Evolutionary conservation across 30 jellyfish, hydroid and myxozoan species (phyloP).

Genomic region (Pseudorhiza aurosa): DNA sequence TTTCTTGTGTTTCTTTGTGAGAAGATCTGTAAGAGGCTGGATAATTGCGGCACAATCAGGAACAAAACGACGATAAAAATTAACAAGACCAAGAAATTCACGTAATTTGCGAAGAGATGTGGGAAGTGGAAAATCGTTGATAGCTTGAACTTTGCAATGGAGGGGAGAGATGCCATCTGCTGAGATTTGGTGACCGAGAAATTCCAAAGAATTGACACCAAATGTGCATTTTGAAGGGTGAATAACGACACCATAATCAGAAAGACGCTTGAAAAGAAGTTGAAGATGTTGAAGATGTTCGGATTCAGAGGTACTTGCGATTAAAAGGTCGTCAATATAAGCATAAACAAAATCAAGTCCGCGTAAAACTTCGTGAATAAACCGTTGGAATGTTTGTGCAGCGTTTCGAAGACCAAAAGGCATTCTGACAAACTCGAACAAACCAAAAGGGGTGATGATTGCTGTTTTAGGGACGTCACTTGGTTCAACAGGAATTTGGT

Average conservation of each 20-base stretch:
- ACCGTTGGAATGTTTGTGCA: conserved; percentile 68
- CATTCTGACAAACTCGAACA: conserved; percentile 51
- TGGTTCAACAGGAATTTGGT: conserved; percentile 28
- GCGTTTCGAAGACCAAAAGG: conserved; percentile 70
- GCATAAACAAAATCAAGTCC: conserved; percentile 57
- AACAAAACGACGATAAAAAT: conserved; percentile 58
- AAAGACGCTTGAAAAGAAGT: conserved; percentile 19
- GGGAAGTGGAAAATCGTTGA: conserved; percentile 39
- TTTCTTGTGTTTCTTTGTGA: conserved; percentile 7
- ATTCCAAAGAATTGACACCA: conserved; percentile 8
- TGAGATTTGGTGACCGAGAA: conserved; percentile 53
- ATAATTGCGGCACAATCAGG: conserved; percentile 39
- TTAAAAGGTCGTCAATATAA: conserved; percentile 52
- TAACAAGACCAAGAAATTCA: conserved; percentile 52
- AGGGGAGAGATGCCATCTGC: conserved; percentile 58
- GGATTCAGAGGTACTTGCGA: conserved; percentile 16
- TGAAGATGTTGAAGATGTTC: conserved; percentile 45
- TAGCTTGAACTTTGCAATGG: conserved; percentile 28
- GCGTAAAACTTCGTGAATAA: conserved; percentile 42
- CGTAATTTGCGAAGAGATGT: conserved; percentile 19
- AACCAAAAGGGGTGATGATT: conserved; percentile 55
- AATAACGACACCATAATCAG: conserved; percentile 19
- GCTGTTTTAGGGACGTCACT: conserved; percentile 58
- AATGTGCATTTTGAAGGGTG: conserved; percentile 32
- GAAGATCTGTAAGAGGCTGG: conserved; percentile 34